Conservation (phyloP, 1,140 invertebrate species). For the Drosophila micromelanica region DNA sequence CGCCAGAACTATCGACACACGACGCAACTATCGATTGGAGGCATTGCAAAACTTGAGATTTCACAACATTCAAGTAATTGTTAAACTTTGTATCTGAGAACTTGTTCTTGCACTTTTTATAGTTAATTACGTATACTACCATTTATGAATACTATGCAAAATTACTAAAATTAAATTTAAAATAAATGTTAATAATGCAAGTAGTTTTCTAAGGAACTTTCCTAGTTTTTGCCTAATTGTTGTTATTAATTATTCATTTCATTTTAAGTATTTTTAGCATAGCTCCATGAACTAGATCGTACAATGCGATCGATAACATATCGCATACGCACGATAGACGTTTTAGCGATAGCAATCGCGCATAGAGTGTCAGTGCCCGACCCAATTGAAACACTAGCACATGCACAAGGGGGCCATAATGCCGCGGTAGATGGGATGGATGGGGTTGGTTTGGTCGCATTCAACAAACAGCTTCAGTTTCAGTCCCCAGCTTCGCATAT, state of each 20-base stretch:
- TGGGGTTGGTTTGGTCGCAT: conserved; percentile 7
- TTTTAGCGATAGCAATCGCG: not conserved
- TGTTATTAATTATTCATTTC: too few relatives aligned
- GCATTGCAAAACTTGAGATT: not conserved
- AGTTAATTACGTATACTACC: too few relatives aligned
- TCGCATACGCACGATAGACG: conserved; percentile 2
- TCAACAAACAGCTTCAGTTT: conserved; percentile 41
- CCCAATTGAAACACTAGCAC: conserved; percentile 16
- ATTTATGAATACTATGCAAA: too few relatives aligned
- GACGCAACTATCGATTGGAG: conserved; percentile 13
- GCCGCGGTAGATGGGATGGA: not conserved
- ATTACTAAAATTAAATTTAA: too few relatives aligned
- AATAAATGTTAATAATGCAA: too few relatives aligned
- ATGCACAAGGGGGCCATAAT: conserved; percentile 2
- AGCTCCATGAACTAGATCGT: too few relatives aligned
- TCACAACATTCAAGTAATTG: too few relatives aligned
- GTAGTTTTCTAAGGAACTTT: too few relatives aligned
- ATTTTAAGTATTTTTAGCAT: too few relatives aligned
- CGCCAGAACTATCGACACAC: conserved; percentile 25
- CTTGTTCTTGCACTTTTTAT: too few relatives aligned
- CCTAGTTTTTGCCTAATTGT: too few relatives aligned
- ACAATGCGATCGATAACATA: conserved; percentile 7
- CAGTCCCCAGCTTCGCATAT: conserved; percentile 56
- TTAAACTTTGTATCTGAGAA: too few relatives aligned
- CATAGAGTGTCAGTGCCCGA: conserved; percentile 12